Base-by-base conservation (phyloP, 37 sponge, comb jelly and placozoan genomes). In the Haliclona indistincta region DNA sequence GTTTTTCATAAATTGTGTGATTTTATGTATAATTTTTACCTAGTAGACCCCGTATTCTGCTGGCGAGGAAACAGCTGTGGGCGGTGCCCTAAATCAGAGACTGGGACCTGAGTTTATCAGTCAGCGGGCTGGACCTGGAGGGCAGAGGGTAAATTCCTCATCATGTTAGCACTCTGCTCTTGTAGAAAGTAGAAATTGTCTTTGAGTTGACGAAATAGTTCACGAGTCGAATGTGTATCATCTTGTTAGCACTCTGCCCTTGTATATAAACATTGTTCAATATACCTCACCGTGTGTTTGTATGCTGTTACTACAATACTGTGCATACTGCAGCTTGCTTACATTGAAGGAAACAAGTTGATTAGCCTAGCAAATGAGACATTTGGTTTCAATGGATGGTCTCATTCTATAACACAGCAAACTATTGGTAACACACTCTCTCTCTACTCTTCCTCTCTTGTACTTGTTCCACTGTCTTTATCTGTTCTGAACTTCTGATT, bases 361-460 rank as follows among this genome's bases (percentile, higher is more conserved):
- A 66, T 92, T 11, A 47, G 79, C 15, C 63, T 92, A 23, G 88
- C 93, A 17, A 92, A 92, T 49, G 93, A 92, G 40, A 87, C 85
- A 6, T 92, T 92, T 76, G 93, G 93, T 11, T 92, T 87, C 76
- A 87, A 92, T 62, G 93, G 93, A 2, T 92, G 93, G 93, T 76
- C 80, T 2, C 88, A 92, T 63, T 92, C 93, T 23, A 76, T 92
- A 26, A 92, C 93, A 35, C 71, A 84, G 56, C 77, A 81, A 62
- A 88, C 83, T 22, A 82, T 88, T 53, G 84, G 86, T 86, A 45
- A 41, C 62, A 19, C 15, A 41, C n/a, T n/a, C n/a, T n/a, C n/a
- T n/a, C n/a, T n/a, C n/a, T n/a, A n/a, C n/a, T n/a, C n/a, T n/a
- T n/a, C n/a, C n/a, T n/a, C n/a, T n/a, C n/a, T n/a, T n/a, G n/a